Conservation (phyloP, 2,888 invertebrate genomes). For the Syrphus vitripennis region DNA sequence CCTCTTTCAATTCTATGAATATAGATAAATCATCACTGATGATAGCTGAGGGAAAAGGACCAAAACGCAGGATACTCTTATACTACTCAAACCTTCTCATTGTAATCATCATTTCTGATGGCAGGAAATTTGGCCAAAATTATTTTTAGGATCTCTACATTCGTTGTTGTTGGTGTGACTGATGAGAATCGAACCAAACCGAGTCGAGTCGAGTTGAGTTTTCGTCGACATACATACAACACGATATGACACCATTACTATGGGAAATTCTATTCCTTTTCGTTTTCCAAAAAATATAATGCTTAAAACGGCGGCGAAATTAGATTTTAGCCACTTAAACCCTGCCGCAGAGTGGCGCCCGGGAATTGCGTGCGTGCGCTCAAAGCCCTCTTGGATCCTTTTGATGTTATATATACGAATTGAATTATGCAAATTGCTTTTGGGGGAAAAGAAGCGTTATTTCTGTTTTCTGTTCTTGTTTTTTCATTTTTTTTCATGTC, state of each 20-base stretch:
- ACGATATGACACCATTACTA: not conserved
- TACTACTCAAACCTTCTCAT: not conserved
- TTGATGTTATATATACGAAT: slow-evolving; percentile 70
- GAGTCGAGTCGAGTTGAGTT: not conserved
- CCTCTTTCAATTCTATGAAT: slow-evolving; percentile 8
- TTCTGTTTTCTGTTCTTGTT: not conserved
- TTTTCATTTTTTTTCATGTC: not conserved
- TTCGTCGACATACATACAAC: too few relatives aligned
- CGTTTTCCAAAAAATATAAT: slow-evolving; percentile 29
- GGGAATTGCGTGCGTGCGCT: slow-evolving; percentile 60
- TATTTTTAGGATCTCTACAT: slow-evolving; percentile 54
- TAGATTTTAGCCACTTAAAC: slow-evolving; percentile 71
- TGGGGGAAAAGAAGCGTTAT: slow-evolving; percentile 40
- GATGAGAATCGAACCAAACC: not conserved
- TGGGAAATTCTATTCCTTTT: not conserved
- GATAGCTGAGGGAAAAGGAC: not conserved
- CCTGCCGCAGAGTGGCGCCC: slow-evolving; percentile 62
- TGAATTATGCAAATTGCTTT: slow-evolving; percentile 71
- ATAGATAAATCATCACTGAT: slow-evolving; percentile 63
- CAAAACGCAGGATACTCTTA: not conserved
- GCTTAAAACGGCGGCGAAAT: slow-evolving; percentile 68
- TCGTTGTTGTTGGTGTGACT: slow-evolving; percentile 21
- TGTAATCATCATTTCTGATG: slow-evolving; percentile 63
- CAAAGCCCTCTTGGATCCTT: slow-evolving; percentile 59
- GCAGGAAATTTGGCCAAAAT: slow-evolving; percentile 70